Evolutionary conservation across 30 jellyfish, hydroid and myxozoan genomes (phyloP).

Genomic region (Hydra vulgaris): DNA sequence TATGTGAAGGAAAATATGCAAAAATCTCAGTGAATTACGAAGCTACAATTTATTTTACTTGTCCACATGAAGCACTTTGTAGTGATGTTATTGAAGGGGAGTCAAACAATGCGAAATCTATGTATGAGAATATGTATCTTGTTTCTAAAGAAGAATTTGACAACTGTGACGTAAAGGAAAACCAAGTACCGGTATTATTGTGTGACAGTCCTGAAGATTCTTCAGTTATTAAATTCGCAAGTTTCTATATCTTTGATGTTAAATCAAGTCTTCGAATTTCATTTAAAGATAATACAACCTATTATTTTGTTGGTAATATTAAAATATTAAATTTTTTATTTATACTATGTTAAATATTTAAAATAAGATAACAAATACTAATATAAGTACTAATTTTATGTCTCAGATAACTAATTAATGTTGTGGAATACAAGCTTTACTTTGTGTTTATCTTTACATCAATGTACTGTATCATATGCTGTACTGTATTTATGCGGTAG

Average conservation of each 20-base stretch:
- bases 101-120: not conserved
- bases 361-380: too few species aligned
- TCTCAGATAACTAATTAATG: too few species aligned
- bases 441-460: too few species aligned
- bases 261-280: not conserved
- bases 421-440: too few species aligned
- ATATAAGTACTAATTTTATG: too few species aligned
- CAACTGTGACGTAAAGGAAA: not conserved
- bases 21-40: not conserved
- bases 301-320: slow-evolving; percentile 2
- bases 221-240: not conserved
- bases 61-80: slow-evolving; percentile 3
- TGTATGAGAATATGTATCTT: slow-evolving; percentile 1
- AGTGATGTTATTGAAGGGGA: slow-evolving; percentile 2
- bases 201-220: not conserved
- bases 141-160: not conserved
- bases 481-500: too few species aligned
- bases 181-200: not conserved
- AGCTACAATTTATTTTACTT: not conserved
- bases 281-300: not conserved
- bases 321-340: too few species aligned
- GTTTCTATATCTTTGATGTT: not conserved
- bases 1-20: not conserved
- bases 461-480: too few species aligned
- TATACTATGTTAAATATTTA: too few species aligned